Evolutionary conservation across 2,797 vertebrate species (phyloP), one percentile per base, ranked within the genome.

Genomic region (Smutsia gigantea): DNA sequence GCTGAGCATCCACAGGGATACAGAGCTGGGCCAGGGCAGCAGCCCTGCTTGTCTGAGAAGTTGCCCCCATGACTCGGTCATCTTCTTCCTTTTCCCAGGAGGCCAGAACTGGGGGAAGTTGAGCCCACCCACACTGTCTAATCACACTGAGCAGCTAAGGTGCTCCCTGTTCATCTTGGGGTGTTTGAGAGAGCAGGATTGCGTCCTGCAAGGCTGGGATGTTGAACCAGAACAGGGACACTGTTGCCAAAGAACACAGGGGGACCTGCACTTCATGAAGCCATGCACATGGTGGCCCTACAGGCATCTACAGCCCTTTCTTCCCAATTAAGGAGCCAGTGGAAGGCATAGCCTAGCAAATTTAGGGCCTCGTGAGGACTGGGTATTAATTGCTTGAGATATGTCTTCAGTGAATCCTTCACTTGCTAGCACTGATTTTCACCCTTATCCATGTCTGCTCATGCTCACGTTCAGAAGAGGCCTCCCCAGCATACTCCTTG

Each of bases 401-500:
- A 7, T 64, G 63, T 34, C 19, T 59, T 78, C 69, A 31, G 83
- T 42, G 13, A 19, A 71, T 1, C 37, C 63, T 39, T 63, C 31
- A 25, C 49, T 7, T 13, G 15, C 31, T 19, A 63, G 49, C 19
- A 2, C 14, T 2, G n/a, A 7, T 61, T 46, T 31, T 18, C 19
- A 37, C 6, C 27, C 3, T 1, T 12, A 37, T 19, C 46, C 4
- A 1, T 66, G 53, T 49, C 46, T 4, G 0, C 19, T 14, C 37
- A 12, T 21, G 14, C 6, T 74, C 34, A 37, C 23, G 7, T 7
- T 17, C 42, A n/a, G 3, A 4, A 19, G 29, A 4, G 7, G 29
- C 49, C n/a, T 7, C n/a, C 5, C 11, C 0, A 3, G 27, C 3
- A 6, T 31, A 46, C 9, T 31, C 6, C 18, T 53, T 21, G 7